Conservation (phyloP, 2,888 invertebrate species). For the Muschampia plurimacula region DNA sequence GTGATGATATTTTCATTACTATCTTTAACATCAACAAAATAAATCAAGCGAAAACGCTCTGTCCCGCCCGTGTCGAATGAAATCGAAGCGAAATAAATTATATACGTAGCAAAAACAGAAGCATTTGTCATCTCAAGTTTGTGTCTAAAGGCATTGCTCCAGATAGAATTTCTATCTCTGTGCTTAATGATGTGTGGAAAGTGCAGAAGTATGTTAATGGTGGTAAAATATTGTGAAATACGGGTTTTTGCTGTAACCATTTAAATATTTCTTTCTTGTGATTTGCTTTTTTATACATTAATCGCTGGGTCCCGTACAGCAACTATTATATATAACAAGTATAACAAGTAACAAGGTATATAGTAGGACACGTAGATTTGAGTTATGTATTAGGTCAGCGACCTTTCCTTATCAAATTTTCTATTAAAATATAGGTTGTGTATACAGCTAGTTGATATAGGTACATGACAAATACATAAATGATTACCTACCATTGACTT, state of each 20-base stretch:
- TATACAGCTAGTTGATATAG: no score
- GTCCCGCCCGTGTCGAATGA: conserved; percentile 2
- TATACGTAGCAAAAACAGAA: conserved; percentile 27
- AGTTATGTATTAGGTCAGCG: no score
- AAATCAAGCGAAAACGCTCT: conserved; percentile 3
- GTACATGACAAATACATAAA: no score
- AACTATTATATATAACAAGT: no score
- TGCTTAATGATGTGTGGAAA: conserved; percentile 34
- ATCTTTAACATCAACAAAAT: neutral
- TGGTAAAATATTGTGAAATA: conserved; percentile 21
- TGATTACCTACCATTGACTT: no score
- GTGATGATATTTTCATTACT: neutral
- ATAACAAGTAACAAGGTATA: no score
- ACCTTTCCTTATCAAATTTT: no score
- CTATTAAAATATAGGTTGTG: no score
- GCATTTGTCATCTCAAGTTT: conserved; percentile 31
- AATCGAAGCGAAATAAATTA: conserved; percentile 21
- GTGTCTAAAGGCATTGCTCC: conserved; percentile 23
- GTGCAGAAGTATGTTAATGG: conserved; percentile 33
- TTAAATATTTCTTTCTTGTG: no score
- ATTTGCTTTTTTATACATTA: no score
- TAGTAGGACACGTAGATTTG: no score
- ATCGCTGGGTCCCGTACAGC: no score
- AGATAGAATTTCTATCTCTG: conserved; percentile 34
- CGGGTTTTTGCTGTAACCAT: conserved; percentile 1